Conservation (phyloP, 1,140 invertebrate species). For the Drosophila athabasca region DNA sequence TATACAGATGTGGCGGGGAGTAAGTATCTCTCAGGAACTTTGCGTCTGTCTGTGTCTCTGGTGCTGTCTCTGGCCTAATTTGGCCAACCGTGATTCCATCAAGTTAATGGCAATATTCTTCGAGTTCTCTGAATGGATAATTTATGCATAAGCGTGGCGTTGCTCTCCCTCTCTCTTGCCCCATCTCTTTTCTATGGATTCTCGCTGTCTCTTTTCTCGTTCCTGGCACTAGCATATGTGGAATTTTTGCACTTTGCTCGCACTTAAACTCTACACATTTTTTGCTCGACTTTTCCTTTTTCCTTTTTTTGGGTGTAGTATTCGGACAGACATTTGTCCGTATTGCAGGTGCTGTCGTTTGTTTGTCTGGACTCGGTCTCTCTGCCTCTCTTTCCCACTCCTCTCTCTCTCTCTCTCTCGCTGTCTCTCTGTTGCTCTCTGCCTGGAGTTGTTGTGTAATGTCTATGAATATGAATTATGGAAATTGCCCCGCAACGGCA, state of each 20-base stretch:
- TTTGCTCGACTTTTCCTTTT: conserved; percentile 18
- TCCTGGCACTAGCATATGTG: conserved; percentile 57
- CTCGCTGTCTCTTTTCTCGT: not conserved
- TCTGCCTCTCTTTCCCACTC: conserved; percentile 2
- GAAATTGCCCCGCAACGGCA: conserved; percentile 70
- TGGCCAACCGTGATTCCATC: conserved; percentile 48
- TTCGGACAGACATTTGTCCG: conserved; percentile 63
- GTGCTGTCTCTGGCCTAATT: conserved; percentile 49
- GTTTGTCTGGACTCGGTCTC: conserved; percentile 58
- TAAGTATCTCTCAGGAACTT: conserved; percentile 30
- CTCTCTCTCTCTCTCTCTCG: conserved; percentile 25
- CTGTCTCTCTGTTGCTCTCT: conserved; percentile 22
- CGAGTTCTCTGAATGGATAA: conserved; percentile 37
- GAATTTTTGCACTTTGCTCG: conserved; percentile 63
- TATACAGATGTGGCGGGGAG: conserved; percentile 20
- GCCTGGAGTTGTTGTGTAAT: conserved; percentile 45
- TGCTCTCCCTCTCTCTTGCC: not conserved
- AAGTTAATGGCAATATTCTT: conserved; percentile 47
- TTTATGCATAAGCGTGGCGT: conserved; percentile 58
- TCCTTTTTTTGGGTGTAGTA: conserved; percentile 30
- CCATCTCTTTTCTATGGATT: not conserved
- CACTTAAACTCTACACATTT: conserved; percentile 60
- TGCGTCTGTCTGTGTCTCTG: not conserved
- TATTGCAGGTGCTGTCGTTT: conserved; percentile 80
- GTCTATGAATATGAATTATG: conserved; percentile 83